A percentile compares a stretch with the other conserved stretches of the same genome.
Evolutionary conservation across 2,888 invertebrate genomes (phyloP).

Genomic region (Meteorus cinctellus): DNA sequence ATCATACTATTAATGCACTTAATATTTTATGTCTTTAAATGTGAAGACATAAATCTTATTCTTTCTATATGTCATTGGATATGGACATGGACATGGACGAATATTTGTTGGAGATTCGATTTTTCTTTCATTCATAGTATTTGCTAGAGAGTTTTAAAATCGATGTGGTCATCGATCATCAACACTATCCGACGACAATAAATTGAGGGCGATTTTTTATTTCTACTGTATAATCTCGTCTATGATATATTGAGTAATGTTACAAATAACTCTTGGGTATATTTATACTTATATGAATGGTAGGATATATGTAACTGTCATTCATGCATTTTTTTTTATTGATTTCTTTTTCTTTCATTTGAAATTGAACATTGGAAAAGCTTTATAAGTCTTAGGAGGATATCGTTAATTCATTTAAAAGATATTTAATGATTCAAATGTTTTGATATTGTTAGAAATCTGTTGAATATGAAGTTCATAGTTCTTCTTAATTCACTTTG

Average conservation of each 20-base stretch:
- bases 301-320: background rate
- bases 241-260: background rate
- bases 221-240: background rate
- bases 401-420: too few relatives aligned
- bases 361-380: background rate
- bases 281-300: background rate
- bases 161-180: slow-evolving; percentile 3
- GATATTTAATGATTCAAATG: too few relatives aligned
- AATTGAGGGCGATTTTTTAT: background rate
- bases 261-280: background rate
- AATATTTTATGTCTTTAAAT: background rate
- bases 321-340: background rate
- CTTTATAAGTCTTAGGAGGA: too few relatives aligned
- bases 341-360: background rate
- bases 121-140: background rate
- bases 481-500: too few relatives aligned
- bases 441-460: too few relatives aligned
- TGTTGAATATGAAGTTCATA: too few relatives aligned
- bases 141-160: background rate
- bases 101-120: background rate
- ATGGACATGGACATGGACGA: background rate
- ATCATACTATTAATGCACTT: background rate
- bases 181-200: background rate
- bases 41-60: background rate
- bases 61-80: background rate